Conservation (phyloP, 2,113 vertebrate genomes). For the Dasypus novemcinctus region DNA sequence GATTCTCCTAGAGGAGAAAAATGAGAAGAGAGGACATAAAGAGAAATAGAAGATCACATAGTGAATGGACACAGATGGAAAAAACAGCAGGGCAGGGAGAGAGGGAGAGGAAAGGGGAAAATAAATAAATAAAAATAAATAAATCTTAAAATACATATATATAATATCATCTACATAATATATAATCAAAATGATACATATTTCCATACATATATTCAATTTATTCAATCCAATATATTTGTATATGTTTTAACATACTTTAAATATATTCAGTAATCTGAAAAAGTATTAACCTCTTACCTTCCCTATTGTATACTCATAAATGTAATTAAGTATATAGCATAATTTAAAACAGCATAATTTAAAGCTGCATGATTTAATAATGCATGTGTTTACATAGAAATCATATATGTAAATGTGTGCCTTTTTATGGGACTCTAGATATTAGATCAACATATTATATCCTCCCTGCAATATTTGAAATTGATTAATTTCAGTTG, state of each 20-base stretch:
- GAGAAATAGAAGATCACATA: too few relatives aligned
- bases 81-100: too few relatives aligned
- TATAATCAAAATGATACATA: not conserved
- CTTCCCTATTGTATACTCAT: not conserved
- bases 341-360: too few relatives aligned
- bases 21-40: too few relatives aligned
- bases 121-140: too few relatives aligned
- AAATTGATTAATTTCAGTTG: constrained; percentile 34
- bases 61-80: too few relatives aligned
- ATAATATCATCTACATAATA: too few relatives aligned
- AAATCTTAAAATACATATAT: too few relatives aligned
- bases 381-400: not conserved
- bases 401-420: not conserved
- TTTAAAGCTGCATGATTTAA: not conserved
- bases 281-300: not conserved
- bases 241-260: not conserved
- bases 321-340: not conserved
- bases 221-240: not conserved
- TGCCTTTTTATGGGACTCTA: not conserved
- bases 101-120: too few relatives aligned
- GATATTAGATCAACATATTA: not conserved
- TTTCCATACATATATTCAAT: not conserved
- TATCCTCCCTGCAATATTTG: not conserved
- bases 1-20: too few relatives aligned
- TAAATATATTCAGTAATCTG: not conserved